These are phyloP conservation scores for Spisula subtruncata DNA, from an alignment of 2,888 invertebrate species.

Conservation along the genomic window DNA sequence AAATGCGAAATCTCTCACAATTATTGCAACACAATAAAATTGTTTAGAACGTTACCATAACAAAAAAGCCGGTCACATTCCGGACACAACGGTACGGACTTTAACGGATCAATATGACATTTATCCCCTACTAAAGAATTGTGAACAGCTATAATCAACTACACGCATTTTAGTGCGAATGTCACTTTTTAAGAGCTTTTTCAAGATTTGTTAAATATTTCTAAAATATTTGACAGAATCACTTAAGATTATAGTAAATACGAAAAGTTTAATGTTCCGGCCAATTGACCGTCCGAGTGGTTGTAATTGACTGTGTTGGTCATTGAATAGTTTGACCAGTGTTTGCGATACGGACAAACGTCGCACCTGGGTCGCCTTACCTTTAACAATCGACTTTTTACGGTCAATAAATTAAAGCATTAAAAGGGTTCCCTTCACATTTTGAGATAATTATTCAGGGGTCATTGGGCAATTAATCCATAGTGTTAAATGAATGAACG, in stretches of 20 bases:
- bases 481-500: too few relatives aligned
- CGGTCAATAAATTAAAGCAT: neutral
- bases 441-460: too few relatives aligned
- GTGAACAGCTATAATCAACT: constrained; percentile 6
- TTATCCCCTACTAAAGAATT: constrained; percentile 51
- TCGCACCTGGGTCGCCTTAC: neutral
- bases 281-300: constrained; percentile 51
- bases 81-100: constrained; percentile 20
- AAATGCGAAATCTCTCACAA: constrained; percentile 1
- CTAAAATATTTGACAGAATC: constrained; percentile 28
- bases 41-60: constrained; percentile 7
- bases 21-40: neutral
- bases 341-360: neutral
- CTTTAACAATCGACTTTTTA: neutral
- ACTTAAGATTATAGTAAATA: constrained; percentile 35
- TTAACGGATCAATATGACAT: constrained; percentile 47
- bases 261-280: constrained; percentile 44
- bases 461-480: too few relatives aligned
- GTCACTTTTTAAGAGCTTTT: constrained; percentile 31
- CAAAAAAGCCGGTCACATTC: neutral
- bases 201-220: constrained; percentile 50
- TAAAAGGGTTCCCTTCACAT: neutral
- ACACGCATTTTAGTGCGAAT: constrained; percentile 26
- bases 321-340: constrained; percentile 22
- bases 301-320: constrained; percentile 25